Evolutionary conservation across 1,140 invertebrate genomes (phyloP).

Genomic region (Geopemphigus sp.): DNA sequence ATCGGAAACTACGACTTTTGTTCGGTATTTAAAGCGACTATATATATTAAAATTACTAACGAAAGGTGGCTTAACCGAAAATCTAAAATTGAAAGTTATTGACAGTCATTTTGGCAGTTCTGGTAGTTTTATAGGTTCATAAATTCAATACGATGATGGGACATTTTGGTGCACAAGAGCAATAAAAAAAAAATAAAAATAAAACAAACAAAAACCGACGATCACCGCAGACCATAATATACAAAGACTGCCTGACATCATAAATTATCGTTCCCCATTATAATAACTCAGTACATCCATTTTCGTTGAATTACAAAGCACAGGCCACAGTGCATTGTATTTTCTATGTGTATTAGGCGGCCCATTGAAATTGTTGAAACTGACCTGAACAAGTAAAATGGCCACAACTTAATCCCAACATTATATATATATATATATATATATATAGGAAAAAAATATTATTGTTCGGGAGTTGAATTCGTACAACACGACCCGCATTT

Average conservation of each 20-base stretch:
- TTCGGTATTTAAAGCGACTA: not conserved
- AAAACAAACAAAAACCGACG: constrained; percentile 15
- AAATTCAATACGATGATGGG: constrained; percentile 22
- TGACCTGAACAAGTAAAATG: constrained; percentile 3
- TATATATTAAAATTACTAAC: not conserved
- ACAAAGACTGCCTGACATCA: constrained; percentile 3
- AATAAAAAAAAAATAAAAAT: constrained; percentile 29
- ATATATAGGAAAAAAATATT: not conserved
- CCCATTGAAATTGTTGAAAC: not conserved
- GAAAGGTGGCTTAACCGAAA: not conserved
- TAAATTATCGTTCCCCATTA: constrained; percentile 18
- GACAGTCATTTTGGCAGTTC: constrained; percentile 24
- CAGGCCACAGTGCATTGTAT: not conserved
- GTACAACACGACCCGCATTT: not conserved
- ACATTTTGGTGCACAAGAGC: constrained; percentile 1
- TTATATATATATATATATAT: not conserved
- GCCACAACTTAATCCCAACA: not conserved
- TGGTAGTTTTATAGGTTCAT: constrained; percentile 34
- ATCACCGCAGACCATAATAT: constrained; percentile 18
- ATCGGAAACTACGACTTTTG: not conserved
- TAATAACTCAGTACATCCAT: constrained; percentile 17
- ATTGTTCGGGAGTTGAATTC: not conserved
- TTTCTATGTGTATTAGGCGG: not conserved
- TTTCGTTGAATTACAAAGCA: constrained; percentile 10
- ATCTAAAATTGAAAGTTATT: constrained; percentile 14